These are phyloP conservation scores for Brotogeris chrysoptera DNA, from an alignment of 2,797 vertebrate genomes.

Conservation along the genomic window DNA sequence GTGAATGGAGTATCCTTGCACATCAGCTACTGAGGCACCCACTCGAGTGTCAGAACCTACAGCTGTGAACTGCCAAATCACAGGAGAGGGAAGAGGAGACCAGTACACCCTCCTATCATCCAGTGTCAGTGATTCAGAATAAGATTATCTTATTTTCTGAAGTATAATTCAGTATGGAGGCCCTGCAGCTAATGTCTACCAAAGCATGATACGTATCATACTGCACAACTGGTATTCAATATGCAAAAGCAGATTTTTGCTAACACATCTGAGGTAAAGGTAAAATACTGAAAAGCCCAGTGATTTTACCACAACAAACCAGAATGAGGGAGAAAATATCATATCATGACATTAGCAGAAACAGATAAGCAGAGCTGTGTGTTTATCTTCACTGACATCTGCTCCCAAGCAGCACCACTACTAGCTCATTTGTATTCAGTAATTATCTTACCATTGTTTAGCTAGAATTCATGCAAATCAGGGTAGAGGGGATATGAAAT, in stretches of 20 bases:
- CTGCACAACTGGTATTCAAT: not conserved
- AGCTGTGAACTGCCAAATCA: not conserved
- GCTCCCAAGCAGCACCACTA: not conserved
- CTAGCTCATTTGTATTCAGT: conserved; percentile 19
- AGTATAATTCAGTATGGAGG: not conserved
- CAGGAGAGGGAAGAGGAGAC: not conserved
- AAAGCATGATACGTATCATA: not conserved
- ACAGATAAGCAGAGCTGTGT: not conserved
- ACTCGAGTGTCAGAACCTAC: not conserved
- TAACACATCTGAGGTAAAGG: not conserved
- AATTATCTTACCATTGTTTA: not conserved
- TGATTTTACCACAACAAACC: not conserved
- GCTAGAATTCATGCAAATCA: conserved; percentile 55
- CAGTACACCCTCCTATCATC: not conserved
- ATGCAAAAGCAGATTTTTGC: not conserved
- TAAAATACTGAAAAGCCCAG: not conserved
- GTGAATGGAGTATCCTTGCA: not conserved
- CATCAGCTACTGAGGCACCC: not conserved
- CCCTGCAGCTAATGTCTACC: not conserved
- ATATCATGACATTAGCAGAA: not conserved
- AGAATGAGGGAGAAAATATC: not conserved
- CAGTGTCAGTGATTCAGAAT: not conserved
- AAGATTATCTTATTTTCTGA: not conserved
- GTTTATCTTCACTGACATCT: not conserved
- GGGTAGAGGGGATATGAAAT: conserved; percentile 34